Conservation (phyloP, 1,140 invertebrate genomes). For the Nephotettix cincticeps region DNA sequence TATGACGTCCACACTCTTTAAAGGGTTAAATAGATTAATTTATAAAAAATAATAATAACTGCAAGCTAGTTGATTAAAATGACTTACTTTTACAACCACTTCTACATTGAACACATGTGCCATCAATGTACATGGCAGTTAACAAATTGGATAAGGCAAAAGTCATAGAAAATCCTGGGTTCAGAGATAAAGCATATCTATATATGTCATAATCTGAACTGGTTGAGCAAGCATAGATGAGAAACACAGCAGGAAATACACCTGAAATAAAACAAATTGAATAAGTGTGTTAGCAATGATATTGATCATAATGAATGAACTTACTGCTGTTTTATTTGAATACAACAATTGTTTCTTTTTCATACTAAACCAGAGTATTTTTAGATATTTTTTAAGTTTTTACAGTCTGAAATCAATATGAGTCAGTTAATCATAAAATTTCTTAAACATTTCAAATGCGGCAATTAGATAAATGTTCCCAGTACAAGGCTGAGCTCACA, state of each 20-base stretch:
- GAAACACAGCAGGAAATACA: not conserved
- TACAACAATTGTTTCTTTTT: too few relatives aligned
- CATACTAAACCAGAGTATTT: too few relatives aligned
- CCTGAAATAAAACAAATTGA: not conserved
- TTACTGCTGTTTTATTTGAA: too few relatives aligned
- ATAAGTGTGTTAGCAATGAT: too few relatives aligned
- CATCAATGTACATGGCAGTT: slow-evolving; percentile 3
- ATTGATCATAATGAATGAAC: too few relatives aligned
- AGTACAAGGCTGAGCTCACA: too few relatives aligned
- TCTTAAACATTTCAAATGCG: too few relatives aligned
- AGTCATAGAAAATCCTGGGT: not conserved
- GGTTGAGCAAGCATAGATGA: not conserved
- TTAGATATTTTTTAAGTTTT: too few relatives aligned
- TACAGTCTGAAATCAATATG: too few relatives aligned
- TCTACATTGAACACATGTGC: slow-evolving; percentile 7
- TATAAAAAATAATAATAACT: not conserved
- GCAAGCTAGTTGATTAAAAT: not conserved
- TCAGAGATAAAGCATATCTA: not conserved
- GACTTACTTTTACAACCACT: not conserved
- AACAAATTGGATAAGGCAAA: not conserved
- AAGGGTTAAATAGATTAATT: not conserved
- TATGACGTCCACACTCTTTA: not conserved
- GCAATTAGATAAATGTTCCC: too few relatives aligned
- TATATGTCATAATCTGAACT: not conserved
- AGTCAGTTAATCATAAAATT: too few relatives aligned